Evolutionary conservation across 1,140 invertebrate genomes (phyloP).

Genomic region (Cyclargus thomasi): DNA sequence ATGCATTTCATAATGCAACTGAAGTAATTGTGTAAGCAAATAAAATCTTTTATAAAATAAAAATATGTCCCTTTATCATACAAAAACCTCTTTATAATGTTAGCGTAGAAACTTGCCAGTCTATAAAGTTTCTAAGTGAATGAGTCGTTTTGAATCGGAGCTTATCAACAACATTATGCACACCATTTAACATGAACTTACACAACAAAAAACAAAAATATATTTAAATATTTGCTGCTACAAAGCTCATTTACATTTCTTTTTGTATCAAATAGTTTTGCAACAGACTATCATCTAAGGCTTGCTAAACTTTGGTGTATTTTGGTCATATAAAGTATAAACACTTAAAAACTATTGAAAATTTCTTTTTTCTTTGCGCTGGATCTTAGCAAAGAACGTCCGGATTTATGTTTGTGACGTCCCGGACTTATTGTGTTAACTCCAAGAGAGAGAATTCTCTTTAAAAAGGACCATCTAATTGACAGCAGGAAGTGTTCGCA

Average conservation of each 20-base stretch:
- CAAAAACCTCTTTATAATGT: not conserved
- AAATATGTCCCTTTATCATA: not conserved
- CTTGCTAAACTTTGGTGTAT: too few relatives aligned
- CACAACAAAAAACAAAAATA: not conserved
- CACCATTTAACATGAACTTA: not conserved
- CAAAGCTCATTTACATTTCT: not conserved
- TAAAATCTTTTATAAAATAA: constrained; percentile 30
- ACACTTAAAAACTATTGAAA: too few relatives aligned
- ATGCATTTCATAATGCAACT: too few relatives aligned
- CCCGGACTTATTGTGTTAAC: not conserved
- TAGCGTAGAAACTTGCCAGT: not conserved
- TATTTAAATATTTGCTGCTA: not conserved
- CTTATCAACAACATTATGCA: constrained; percentile 3
- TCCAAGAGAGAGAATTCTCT: not conserved
- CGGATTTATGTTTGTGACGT: not conserved
- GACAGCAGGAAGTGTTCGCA: constrained; percentile 45
- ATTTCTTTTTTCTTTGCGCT: not conserved
- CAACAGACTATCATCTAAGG: not conserved
- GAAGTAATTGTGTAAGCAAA: too few relatives aligned
- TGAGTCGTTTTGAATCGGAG: not conserved
- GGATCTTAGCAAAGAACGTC: not conserved
- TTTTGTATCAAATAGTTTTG: not conserved
- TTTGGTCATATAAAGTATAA: too few relatives aligned
- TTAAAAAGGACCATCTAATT: constrained; percentile 40
- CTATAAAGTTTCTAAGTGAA: not conserved